phyloP scores from a whole-genome alignment of 2,113 vertebrate species.

The Triplophysa siluroides region DNA sequence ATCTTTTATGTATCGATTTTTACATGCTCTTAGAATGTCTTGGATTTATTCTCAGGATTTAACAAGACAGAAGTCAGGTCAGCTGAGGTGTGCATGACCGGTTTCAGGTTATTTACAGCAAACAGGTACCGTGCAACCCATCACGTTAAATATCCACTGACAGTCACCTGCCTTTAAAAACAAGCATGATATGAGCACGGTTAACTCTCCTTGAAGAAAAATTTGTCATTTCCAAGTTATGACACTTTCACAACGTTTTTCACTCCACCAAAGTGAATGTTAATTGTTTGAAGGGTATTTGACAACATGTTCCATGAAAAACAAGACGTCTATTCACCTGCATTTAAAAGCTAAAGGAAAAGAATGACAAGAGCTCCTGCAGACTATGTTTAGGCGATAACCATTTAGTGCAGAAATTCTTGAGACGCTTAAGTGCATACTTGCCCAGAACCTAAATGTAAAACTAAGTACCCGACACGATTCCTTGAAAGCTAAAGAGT shows the following conservation, averaged over 20 bases:
- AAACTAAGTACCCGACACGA: neutral
- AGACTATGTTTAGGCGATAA: neutral
- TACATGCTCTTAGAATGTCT: conserved; percentile 15
- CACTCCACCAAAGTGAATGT: too few species aligned
- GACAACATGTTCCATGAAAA: neutral
- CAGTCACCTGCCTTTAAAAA: conserved; percentile 3
- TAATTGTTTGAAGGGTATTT: conserved; percentile 27
- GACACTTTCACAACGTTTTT: neutral
- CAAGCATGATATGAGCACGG: neutral
- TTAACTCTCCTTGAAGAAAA: neutral
- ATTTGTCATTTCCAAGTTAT: conserved; percentile 29
- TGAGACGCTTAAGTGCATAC: neutral
- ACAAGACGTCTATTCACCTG: neutral
- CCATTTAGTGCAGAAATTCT: neutral
- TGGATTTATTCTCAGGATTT: conserved; percentile 18
- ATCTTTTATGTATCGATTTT: conserved; percentile 71
- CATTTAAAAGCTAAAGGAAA: neutral
- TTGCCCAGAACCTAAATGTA: neutral
- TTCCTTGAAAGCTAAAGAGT: neutral
- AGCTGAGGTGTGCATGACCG: neutral
- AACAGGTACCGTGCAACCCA: conserved; percentile 34
- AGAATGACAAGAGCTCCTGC: neutral
- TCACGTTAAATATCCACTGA: conserved; percentile 14
- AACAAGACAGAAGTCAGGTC: conserved; percentile 21
- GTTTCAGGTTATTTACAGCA: conserved; percentile 5